Evolutionary conservation across 2,888 invertebrate genomes (phyloP), one percentile per base, ranked within the genome.

Genomic region (Matsumyia berberina): DNA sequence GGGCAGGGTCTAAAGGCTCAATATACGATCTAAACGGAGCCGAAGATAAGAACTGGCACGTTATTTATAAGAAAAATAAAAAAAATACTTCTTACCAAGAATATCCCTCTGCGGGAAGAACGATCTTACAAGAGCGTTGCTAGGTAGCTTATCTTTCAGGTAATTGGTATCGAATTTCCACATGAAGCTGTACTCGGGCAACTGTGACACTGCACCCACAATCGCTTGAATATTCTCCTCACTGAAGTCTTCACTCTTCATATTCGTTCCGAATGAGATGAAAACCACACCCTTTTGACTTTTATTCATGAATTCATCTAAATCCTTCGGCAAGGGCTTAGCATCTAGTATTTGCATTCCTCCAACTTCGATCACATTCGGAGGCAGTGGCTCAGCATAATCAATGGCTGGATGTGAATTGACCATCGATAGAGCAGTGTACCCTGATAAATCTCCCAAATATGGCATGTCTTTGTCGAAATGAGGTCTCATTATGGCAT

Each of bases 311-410:
- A 90, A 92, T 0, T 86, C 58, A 29, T 89, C 81, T 2, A 91
- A 29, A 19, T 89, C 88, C 0, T 80, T 39, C 0, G 90, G 88
- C 66, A 92, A 55, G 0, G 88, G 87, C 8, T 87, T 78, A 1
- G 89, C 74, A 12, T 89, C 87, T 7, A 73, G 15, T 37, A 92
- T 90, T 46, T 92, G 92, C 53, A 91, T 74, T 0, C 92, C 92
- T 8, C 89, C 92, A 3, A 92, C 88, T 86, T 90, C 89, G 12
- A 92, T 88, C 0, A 91, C 86, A 86, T 90, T 90, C 1, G 90
- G 90, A 3, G 90, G 90, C 17, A 90, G 39, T 15, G 91, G 88
- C 33, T 90, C 89, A 1, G 89, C 86, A 85, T 89, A 89, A 35
- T 91, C 90, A 7, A 91, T 78, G 0, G 88, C 87, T 0, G 90